Evolutionary conservation across 2,797 vertebrate species (phyloP), one percentile per base, ranked within the genome.

Genomic region (Lagodon rhomboides): DNA sequence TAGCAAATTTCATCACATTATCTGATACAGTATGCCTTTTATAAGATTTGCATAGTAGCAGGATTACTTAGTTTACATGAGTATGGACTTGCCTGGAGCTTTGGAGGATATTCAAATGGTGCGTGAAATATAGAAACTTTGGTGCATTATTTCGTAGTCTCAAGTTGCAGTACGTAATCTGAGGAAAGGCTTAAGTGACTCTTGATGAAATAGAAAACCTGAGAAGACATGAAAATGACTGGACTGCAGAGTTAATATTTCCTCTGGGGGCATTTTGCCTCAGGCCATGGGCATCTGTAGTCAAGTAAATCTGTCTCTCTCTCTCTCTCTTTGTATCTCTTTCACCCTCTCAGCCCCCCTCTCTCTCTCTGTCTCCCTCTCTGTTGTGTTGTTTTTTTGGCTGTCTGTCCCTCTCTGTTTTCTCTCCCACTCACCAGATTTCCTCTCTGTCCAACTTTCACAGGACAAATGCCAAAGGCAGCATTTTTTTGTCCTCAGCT

Each of bases 401-500:
- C 13, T 63, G 58, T 72, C 53, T 72, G 79, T 80, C 80, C 66
- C 69, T 75, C 75, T 92, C 80, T 77, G 65, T 85, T 88, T 85
- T 87, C 73, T 81, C 76, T 84, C 73, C 85, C 75, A 72, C 84
- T 92, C 80, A 89, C 84, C 73, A 87, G 27, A 80, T 91, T 93
- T 89, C 90, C 86, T 90, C 87, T 84, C 82, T 80, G 79, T 92
- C 92, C 91, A 93, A 91, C 80, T 84, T 89, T 90, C 87, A 93
- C 83, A 93, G 82, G 80, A 91, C 91, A 93, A 94, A 92, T 89
- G 90, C 91, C 90, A 93, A 91, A 87, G 86, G 93, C 91, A 69
- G 82, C 85, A 83, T 87, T 91, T 86, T 88, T 88, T 87, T 92
- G 92, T 92, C 92, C 91, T 94, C 93, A 93, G 91, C 91, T 88